phyloP scores from a whole-genome alignment of 1,140 invertebrate genomes.

The Akabosia matsudoensis region DNA sequence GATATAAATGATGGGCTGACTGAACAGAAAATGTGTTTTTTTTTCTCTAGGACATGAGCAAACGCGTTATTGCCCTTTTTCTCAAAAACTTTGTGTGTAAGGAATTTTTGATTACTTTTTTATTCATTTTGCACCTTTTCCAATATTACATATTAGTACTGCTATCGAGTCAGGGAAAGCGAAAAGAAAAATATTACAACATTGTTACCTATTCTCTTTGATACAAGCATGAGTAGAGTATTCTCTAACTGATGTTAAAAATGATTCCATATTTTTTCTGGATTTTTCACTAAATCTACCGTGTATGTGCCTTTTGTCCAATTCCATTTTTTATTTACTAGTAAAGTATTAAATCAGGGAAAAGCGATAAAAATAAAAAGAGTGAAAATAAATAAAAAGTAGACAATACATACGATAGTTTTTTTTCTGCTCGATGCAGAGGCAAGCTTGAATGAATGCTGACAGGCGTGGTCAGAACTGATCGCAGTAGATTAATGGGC shows the following conservation, averaged over 20 bases:
- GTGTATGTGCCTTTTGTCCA: not conserved
- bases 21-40: too few species aligned
- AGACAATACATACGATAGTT: not conserved
- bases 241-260: too few species aligned
- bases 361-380: not conserved
- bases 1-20: too few species aligned
- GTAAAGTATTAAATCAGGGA: not conserved
- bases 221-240: too few species aligned
- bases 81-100: not conserved
- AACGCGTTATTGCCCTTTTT: too few species aligned
- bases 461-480: constrained; percentile 41
- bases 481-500: constrained; percentile 41
- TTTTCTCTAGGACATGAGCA: too few species aligned
- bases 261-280: too few species aligned
- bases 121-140: not conserved
- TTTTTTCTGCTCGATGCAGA: not conserved
- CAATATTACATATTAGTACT: not conserved
- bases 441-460: not conserved
- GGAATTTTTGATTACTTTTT: constrained; percentile 15
- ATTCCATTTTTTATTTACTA: not conserved
- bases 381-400: not conserved
- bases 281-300: too few species aligned
- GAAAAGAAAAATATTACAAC: not conserved
- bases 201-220: not conserved
- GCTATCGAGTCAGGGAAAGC: not conserved